Evolutionary conservation across 1,140 invertebrate species (phyloP).

Genomic region (Tachypleus tridentatus): DNA sequence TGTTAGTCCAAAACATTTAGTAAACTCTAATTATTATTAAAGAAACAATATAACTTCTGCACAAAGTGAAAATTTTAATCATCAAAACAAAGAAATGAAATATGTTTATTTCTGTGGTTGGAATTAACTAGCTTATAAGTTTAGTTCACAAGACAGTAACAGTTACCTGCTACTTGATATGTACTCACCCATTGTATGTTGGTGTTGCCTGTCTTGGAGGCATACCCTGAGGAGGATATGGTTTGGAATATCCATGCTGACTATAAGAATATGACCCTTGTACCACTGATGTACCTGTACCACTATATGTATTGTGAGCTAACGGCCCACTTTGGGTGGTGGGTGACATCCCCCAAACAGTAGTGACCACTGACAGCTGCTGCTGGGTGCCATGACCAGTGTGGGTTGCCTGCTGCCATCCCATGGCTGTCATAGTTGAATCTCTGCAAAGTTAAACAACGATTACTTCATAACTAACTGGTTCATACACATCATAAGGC

Average conservation of each 20-base stretch:
- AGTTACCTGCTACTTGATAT: too few species aligned
- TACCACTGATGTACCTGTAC: slow-evolving; percentile 32
- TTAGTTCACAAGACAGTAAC: too few species aligned
- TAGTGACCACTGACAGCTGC: slow-evolving; percentile 35
- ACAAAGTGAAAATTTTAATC: too few species aligned
- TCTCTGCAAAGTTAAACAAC: slow-evolving; percentile 17
- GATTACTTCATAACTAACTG: too few species aligned
- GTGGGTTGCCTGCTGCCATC: slow-evolving; percentile 24
- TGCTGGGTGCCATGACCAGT: slow-evolving; percentile 20
- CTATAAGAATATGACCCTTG: slow-evolving; percentile 11
- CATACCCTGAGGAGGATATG: slow-evolving; percentile 5
- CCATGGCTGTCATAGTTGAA: slow-evolving; percentile 16
- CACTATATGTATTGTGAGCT: slow-evolving; percentile 26
- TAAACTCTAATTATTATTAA: too few species aligned
- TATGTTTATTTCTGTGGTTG: too few species aligned
- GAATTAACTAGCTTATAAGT: too few species aligned
- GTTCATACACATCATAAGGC: too few species aligned
- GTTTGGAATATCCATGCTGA: slow-evolving; percentile 1
- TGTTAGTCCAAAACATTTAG: too few species aligned
- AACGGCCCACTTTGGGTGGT: slow-evolving; percentile 34
- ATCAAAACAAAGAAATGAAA: too few species aligned
- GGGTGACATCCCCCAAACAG: slow-evolving; percentile 34
- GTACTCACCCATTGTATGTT: neutral
- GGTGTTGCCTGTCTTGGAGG: slow-evolving; percentile 1
- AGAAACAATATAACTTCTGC: too few species aligned